Conservation (phyloP, 2,888 invertebrate species). For the Theretra japonica region DNA sequence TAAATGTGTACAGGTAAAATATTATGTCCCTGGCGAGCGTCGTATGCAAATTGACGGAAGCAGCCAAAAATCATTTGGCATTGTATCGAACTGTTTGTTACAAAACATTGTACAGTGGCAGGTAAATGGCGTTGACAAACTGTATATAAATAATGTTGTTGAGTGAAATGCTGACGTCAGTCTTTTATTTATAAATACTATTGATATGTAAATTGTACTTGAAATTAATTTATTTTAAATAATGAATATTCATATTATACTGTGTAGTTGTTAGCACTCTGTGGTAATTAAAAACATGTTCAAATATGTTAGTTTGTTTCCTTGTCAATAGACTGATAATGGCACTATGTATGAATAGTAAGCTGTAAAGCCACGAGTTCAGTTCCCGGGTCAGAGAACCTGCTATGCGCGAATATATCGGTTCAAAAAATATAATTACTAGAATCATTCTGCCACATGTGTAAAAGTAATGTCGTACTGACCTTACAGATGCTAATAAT, state of each 20-base stretch:
- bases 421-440: too few relatives aligned
- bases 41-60: neutral
- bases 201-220: neutral
- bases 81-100: neutral
- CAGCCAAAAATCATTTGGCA: slow-evolving; percentile 19
- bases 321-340: too few relatives aligned
- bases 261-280: neutral
- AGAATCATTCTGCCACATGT: too few relatives aligned
- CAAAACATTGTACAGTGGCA: neutral
- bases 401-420: too few relatives aligned
- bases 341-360: too few relatives aligned
- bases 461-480: too few relatives aligned
- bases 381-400: too few relatives aligned
- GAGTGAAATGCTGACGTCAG: neutral
- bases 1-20: neutral
- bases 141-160: slow-evolving; percentile 7
- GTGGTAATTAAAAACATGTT: neutral
- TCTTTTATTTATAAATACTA: neutral
- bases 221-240: neutral
- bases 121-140: neutral
- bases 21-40: neutral
- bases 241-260: neutral
- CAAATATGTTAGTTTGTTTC: too few relatives aligned
- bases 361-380: too few relatives aligned
- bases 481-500: too few relatives aligned